Evolutionary conservation across 2,797 vertebrate species (phyloP).

Genomic region (Sebastes minor): DNA sequence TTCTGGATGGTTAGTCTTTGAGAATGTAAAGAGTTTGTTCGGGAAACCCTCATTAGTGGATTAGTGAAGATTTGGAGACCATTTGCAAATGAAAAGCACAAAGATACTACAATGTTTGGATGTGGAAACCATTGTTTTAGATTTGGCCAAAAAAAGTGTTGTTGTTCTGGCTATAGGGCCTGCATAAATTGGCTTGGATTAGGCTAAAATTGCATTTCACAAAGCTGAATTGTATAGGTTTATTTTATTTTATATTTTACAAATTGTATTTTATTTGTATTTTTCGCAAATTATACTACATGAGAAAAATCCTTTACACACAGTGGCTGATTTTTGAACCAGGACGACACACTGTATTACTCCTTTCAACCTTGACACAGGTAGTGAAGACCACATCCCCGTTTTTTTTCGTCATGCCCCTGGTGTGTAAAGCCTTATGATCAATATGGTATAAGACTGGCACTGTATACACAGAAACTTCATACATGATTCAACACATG

Average conservation of each 20-base stretch:
- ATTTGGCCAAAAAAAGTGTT: not conserved
- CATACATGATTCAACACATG: constrained; percentile 49
- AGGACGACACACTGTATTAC: too few species aligned
- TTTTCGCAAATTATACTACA: not conserved
- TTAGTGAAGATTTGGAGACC: not conserved
- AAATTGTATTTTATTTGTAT: not conserved
- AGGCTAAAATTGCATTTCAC: not conserved
- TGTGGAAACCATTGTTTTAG: not conserved
- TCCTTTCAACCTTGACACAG: too few species aligned
- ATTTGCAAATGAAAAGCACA: not conserved
- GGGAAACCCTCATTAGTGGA: not conserved
- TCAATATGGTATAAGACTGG: not conserved
- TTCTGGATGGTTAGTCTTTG: not conserved
- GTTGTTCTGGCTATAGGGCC: not conserved
- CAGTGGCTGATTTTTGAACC: too few species aligned
- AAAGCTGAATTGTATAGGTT: not conserved
- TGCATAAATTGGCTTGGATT: not conserved
- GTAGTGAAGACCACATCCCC: rapidly evolving
- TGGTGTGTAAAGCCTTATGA: not conserved
- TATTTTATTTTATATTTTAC: not conserved
- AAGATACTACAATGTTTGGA: not conserved
- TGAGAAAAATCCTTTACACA: too few species aligned
- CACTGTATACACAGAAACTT: not conserved
- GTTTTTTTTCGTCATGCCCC: too few species aligned
- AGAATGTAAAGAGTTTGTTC: not conserved